These are phyloP conservation scores for Albula goreensis DNA, from an alignment of 2,113 vertebrate genomes.

Conservation along the genomic window DNA sequence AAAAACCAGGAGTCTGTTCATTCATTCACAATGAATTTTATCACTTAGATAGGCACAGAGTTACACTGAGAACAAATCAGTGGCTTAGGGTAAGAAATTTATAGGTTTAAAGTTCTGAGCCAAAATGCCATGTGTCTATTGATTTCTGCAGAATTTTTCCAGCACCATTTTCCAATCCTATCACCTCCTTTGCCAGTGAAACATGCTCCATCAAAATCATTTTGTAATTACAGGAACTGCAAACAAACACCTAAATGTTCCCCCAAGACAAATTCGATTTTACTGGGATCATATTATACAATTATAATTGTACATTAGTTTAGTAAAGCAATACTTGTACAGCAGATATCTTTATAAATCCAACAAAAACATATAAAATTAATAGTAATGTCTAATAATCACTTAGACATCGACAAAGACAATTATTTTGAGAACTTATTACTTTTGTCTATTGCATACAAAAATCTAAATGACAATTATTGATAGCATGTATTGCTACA, in stretches of 20 bases:
- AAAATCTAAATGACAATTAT: not conserved
- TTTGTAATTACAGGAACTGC: not conserved
- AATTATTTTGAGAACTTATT: not conserved
- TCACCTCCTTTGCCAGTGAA: not conserved
- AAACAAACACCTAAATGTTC: not conserved
- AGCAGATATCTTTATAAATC: not conserved
- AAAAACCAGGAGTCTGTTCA: not conserved
- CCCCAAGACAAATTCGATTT: not conserved
- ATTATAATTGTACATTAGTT: not conserved
- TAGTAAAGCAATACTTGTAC: too few species aligned
- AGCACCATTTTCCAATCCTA: not conserved
- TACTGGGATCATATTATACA: not conserved
- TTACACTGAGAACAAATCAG: conserved; percentile 22
- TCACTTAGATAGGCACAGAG: conserved; percentile 15
- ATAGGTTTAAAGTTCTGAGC: conserved; percentile 13
- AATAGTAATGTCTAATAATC: not conserved
- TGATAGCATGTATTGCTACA: not conserved
- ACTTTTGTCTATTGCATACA: not conserved
- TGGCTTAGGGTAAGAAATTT: conserved; percentile 15
- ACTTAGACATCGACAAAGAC: too few species aligned
- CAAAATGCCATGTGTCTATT: conserved; percentile 4
- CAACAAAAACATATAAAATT: not conserved
- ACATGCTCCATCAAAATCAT: not conserved
- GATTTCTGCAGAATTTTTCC: conserved; percentile 25
- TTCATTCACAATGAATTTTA: conserved; percentile 26